Percentiles rank a stretch among this genome's conserved stretches.
Conservation (phyloP, 2,797 vertebrate genomes). For the Anguilla obscura region DNA sequence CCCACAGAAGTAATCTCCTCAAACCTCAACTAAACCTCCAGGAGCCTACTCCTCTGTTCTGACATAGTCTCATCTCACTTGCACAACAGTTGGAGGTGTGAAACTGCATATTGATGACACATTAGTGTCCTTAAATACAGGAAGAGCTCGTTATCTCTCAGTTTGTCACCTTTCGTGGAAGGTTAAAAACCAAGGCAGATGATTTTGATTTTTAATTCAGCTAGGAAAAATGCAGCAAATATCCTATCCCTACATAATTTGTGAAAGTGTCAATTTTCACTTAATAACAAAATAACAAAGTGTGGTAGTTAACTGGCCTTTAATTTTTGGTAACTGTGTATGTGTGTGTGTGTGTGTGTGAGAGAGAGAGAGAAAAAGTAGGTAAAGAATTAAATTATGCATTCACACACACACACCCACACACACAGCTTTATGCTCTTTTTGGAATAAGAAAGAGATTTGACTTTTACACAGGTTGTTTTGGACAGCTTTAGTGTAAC, state of each 20-base stretch:
- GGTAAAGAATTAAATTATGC: too few relatives aligned
- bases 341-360: background rate
- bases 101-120: conserved; percentile 66
- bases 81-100: conserved; percentile 46
- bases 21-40: conserved; percentile 13
- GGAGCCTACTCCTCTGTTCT: conserved; percentile 8
- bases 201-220: background rate
- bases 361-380: too few relatives aligned
- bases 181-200: background rate
- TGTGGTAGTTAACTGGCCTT: background rate
- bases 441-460: background rate
- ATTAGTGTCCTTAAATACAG: conserved; percentile 54
- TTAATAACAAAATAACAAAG: background rate
- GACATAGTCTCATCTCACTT: conserved; percentile 24
- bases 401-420: background rate
- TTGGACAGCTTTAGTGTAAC: background rate
- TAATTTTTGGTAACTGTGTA: background rate
- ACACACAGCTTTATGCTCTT: background rate
- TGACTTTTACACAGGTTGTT: background rate
- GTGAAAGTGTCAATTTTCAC: background rate
- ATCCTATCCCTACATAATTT: background rate
- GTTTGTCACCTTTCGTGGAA: conserved; percentile 40
- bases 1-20: background rate
- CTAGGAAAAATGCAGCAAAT: background rate
- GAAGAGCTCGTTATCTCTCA: conserved; percentile 54